Conservation (phyloP, 2,888 invertebrate genomes). For the Cephus pygmeus region DNA sequence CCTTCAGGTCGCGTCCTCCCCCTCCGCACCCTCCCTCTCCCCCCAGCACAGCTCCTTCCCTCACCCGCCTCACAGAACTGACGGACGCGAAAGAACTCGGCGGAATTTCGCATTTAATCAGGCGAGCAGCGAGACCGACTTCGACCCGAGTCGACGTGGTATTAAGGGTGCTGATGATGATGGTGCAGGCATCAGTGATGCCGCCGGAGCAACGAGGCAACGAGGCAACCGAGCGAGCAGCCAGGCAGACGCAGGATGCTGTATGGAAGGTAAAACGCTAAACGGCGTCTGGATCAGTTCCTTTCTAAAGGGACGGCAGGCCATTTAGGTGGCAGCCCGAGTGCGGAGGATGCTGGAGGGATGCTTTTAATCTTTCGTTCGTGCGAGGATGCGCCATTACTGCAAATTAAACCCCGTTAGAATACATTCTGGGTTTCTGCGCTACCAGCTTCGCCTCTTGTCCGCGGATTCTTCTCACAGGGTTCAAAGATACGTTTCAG, state of each 20-base stretch:
- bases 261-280: constrained; percentile 45
- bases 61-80: not conserved
- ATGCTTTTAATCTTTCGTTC: constrained; percentile 51
- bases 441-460: not conserved
- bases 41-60: not conserved
- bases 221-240: not conserved
- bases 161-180: not conserved
- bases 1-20: not conserved
- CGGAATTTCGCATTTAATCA: constrained; percentile 59
- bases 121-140: constrained; percentile 42
- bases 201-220: no score
- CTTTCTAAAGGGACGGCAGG: constrained; percentile 38
- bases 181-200: not conserved
- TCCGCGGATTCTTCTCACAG: not conserved
- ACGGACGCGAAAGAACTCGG: constrained; percentile 41
- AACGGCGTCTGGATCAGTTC: constrained; percentile 47
- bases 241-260: not conserved
- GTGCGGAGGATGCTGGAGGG: constrained; percentile 17
- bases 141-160: constrained; percentile 8
- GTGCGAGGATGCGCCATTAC: constrained; percentile 52
- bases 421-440: constrained; percentile 3
- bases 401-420: constrained; percentile 49
- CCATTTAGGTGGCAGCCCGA: constrained; percentile 41
- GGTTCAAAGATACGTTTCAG: not conserved
- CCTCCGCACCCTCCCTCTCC: no score